A percentile compares a stretch with the other conserved stretches of the same genome.
phyloP scores from a whole-genome alignment of 2,113 vertebrate species.

The Oncorhynchus gorbuscha region DNA sequence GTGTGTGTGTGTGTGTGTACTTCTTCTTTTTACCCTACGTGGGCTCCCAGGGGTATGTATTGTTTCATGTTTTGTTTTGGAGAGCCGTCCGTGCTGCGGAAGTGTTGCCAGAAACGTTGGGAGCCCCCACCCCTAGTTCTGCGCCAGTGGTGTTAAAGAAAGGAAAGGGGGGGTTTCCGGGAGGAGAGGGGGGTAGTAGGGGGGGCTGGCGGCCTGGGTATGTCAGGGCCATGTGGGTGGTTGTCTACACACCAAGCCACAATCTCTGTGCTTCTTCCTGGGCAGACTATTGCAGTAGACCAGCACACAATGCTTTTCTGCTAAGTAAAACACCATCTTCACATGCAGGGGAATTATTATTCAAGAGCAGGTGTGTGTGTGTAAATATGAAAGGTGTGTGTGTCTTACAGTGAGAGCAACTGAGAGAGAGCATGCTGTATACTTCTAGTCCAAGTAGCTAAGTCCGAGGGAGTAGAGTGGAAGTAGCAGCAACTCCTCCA shows the following conservation, averaged over 20 bases:
- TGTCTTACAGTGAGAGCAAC: not conserved
- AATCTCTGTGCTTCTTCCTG: not conserved
- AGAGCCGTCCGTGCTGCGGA: constrained; percentile 61
- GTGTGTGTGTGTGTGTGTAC: constrained; percentile 20
- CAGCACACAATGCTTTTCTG: constrained; percentile 39
- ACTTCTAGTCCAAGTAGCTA: constrained; percentile 4
- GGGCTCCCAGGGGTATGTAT: constrained; percentile 64
- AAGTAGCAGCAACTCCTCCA: constrained; percentile 42
- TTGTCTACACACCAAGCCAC: constrained; percentile 46
- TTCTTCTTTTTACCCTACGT: constrained; percentile 56
- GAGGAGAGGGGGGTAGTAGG: constrained; percentile 11
- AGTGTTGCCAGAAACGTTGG: constrained; percentile 71
- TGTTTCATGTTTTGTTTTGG: constrained; percentile 64
- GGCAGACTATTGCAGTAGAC: constrained; percentile 58
- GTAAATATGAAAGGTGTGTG: constrained; percentile 5
- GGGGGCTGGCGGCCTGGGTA: constrained; percentile 58
- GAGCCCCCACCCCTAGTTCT: constrained; percentile 65
- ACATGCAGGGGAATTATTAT: constrained; percentile 58
- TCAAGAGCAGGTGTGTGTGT: constrained; percentile 50
- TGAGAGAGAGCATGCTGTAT: not conserved
- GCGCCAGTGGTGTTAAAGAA: constrained; percentile 69
- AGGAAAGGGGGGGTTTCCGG: constrained; percentile 71
- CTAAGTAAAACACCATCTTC: constrained; percentile 55
- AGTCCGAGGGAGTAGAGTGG: constrained; percentile 28
- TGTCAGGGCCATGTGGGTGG: constrained; percentile 71